Conservation (phyloP, 2,888 invertebrate species). For the Mythimna albipuncta region DNA sequence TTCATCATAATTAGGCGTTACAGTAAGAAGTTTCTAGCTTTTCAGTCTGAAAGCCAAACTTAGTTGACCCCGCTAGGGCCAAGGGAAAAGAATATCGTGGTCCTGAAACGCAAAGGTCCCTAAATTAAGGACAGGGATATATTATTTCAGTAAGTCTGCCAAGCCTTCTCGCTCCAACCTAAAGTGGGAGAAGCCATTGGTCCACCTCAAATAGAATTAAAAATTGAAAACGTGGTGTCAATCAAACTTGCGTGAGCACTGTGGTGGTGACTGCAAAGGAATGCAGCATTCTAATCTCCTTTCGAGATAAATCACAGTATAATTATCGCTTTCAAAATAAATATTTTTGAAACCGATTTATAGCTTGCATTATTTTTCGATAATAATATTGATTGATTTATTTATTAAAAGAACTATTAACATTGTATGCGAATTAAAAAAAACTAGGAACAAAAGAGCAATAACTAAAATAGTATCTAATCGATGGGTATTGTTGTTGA, state of each 20-base stretch:
- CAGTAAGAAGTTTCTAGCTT: background rate
- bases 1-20: conserved; percentile 4
- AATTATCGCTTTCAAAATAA: background rate
- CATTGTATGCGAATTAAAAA: too few relatives aligned
- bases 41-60: background rate
- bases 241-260: background rate
- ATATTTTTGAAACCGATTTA: background rate
- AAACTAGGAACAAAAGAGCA: too few relatives aligned
- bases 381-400: background rate
- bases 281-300: background rate
- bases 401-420: too few relatives aligned
- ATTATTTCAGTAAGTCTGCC: too few relatives aligned
- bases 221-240: background rate
- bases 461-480: too few relatives aligned
- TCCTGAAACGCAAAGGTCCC: too few relatives aligned
- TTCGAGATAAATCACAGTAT: background rate
- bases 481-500: background rate
- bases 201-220: background rate
- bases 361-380: background rate
- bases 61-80: background rate
- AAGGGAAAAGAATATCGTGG: too few relatives aligned
- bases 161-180: too few relatives aligned
- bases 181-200: too few relatives aligned
- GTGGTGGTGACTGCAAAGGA: background rate
- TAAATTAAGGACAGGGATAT: too few relatives aligned